Evolutionary conservation across 2,888 invertebrate species (phyloP), one percentile per base, ranked within the genome.

Genomic region (Apantesis nais): DNA sequence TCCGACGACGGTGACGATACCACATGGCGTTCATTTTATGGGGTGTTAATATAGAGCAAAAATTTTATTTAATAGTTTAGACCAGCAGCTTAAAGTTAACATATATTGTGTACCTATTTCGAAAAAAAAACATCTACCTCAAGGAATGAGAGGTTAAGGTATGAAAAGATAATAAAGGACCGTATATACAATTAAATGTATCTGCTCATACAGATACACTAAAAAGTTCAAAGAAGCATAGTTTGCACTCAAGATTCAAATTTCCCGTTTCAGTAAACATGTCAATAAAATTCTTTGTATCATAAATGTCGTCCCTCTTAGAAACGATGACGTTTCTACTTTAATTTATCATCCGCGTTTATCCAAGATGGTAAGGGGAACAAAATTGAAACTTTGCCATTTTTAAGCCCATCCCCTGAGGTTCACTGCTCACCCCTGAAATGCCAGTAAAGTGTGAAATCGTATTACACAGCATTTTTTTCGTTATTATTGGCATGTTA

Each of bases 341-440:
- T 70, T 74, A 74, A 77, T 81, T 77, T 81, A 81, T 78, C 76
- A 74, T 75, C 67, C 70, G 52, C 78, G 72, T 77, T 83, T 79
- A 81, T 79, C 82, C 78, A 74, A 71, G 73, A 61, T 64, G 61
- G 67, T 75, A 74, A 52, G 79, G 81, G 76, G 79, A 74, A 68
- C 70, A 79, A 79, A 81, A 81, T 83, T 79, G 82, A 82, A 83
- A 81, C 75, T 81, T 75, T 61, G 83, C 79, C 65, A 68, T 79
- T 81, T 83, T 83, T 78, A 78, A 83, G 78, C 81, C 73, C 73
- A 73, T 73, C 74, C 76, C 68, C 64, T 55, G 71, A 76, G 65
- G 74, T 74, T 76, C 71, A 74, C 63, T 60, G 77, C 73, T 77
- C 78, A 77, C 76, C 73, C 74, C 71, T 71, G 69, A 66, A 74